phyloP scores from a whole-genome alignment of 2,113 vertebrate genomes.

The Pomatostomus ruficeps region DNA sequence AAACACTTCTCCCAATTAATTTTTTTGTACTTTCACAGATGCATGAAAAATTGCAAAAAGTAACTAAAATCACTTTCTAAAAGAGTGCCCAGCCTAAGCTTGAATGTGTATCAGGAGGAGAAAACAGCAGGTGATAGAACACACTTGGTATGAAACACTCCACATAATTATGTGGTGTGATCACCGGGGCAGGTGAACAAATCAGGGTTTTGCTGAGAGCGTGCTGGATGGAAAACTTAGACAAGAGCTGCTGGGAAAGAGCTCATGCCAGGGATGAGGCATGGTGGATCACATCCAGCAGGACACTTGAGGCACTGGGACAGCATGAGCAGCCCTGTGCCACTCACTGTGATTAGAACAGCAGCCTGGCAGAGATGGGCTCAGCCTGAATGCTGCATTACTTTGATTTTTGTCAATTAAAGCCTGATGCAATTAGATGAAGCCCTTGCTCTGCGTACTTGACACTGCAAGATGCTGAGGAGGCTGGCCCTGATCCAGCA shows the following conservation, averaged over 20 bases:
- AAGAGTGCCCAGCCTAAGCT: background rate
- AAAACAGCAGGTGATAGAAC: background rate
- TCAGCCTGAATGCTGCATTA: background rate
- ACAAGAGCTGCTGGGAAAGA: background rate
- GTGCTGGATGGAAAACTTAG: background rate
- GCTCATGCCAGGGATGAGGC: background rate
- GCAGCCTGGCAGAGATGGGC: background rate
- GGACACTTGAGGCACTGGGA: background rate
- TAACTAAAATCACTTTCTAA: background rate
- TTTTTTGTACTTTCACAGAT: background rate
- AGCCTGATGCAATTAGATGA: conserved; percentile 37
- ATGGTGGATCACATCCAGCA: background rate
- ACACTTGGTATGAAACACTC: background rate
- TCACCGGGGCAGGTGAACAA: background rate
- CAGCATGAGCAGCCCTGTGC: background rate
- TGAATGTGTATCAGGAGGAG: background rate
- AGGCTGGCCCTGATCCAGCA: conserved; percentile 22
- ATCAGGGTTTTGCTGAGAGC: background rate
- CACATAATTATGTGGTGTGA: background rate
- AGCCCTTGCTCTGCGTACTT: background rate
- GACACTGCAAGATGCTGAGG: conserved; percentile 40
- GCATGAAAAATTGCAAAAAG: background rate
- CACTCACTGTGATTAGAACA: background rate
- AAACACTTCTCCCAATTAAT: background rate
- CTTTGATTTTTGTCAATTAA: conserved; percentile 49